Evolutionary conservation across 2,888 invertebrate species (phyloP).

Genomic region (Ormyrus nitidulus): DNA sequence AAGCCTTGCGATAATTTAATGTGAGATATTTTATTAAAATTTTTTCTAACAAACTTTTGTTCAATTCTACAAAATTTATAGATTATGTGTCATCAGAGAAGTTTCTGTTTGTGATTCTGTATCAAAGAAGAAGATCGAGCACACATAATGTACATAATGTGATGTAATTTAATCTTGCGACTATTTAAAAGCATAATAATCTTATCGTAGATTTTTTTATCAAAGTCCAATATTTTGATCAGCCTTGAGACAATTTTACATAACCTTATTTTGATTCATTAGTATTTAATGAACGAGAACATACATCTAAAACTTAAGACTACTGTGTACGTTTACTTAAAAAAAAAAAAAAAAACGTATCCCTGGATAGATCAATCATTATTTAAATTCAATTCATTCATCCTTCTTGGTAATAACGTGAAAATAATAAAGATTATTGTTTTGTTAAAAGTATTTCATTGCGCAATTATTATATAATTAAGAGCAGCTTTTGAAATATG

Average conservation of each 20-base stretch:
- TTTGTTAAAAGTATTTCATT: not conserved
- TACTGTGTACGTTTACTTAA: not conserved
- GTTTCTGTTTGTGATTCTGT: too few species aligned
- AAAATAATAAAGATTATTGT: not conserved
- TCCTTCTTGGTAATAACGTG: slow-evolving; percentile 1
- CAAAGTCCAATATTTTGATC: slow-evolving; percentile 39
- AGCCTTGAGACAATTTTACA: slow-evolving; percentile 37
- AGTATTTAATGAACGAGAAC: slow-evolving; percentile 16
- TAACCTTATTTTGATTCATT: slow-evolving; percentile 15
- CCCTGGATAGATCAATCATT: slow-evolving; percentile 18
- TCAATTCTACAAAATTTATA: too few species aligned
- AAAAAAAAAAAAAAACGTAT: slow-evolving; percentile 20
- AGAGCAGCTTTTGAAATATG: not conserved
- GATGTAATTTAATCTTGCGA: slow-evolving; percentile 28
- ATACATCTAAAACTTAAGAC: not conserved
- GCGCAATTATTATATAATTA: not conserved
- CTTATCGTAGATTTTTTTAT: slow-evolving; percentile 33
- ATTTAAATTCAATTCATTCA: slow-evolving; percentile 3
- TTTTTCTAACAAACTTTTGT: slow-evolving; percentile 2
- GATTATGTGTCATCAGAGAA: too few species aligned
- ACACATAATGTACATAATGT: slow-evolving; percentile 7
- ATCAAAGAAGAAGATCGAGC: too few species aligned
- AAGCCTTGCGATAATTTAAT: not conserved
- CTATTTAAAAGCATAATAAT: slow-evolving; percentile 19
- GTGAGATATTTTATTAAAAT: slow-evolving; percentile 34